These are phyloP conservation scores for Loris lydekkerianus DNA, from an alignment of 2,797 vertebrate species.

Conservation along the genomic window DNA sequence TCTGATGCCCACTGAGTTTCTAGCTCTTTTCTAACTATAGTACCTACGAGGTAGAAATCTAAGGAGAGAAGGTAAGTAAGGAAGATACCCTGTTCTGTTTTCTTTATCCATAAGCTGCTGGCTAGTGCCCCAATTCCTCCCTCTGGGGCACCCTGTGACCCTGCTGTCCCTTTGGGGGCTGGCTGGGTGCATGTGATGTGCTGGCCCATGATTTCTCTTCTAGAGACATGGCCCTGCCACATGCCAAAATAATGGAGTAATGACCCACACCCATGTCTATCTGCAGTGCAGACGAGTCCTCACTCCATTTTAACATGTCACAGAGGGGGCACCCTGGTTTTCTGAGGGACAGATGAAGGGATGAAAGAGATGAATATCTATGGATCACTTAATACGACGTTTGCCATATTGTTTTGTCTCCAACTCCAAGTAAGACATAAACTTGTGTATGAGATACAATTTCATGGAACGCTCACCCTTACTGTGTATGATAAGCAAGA, in stretches of 20 bases:
- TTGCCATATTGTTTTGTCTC: not conserved
- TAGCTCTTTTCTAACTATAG: not conserved
- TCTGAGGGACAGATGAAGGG: not conserved
- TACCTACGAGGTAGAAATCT: not conserved
- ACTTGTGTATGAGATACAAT: not conserved
- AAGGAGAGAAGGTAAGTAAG: not conserved
- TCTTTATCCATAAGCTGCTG: not conserved
- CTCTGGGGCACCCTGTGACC: not conserved
- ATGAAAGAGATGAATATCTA: not conserved
- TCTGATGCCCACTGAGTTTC: not conserved
- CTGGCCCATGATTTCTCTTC: not conserved
- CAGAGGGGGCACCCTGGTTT: not conserved
- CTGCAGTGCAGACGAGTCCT: accelerated
- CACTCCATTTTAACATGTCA: too few species aligned
- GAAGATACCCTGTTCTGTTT: not conserved
- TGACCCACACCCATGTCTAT: not conserved
- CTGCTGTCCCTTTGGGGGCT: accelerated
- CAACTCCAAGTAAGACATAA: not conserved
- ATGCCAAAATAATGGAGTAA: accelerated
- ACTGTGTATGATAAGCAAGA: not conserved
- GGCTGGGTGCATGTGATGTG: too few species aligned
- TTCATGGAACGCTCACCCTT: not conserved
- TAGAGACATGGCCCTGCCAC: accelerated
- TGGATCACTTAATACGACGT: not conserved
- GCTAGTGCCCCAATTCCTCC: too few species aligned